These are phyloP conservation scores for Nasonovia ribisnigri DNA, from an alignment of 2,888 invertebrate species.

Conservation along the genomic window DNA sequence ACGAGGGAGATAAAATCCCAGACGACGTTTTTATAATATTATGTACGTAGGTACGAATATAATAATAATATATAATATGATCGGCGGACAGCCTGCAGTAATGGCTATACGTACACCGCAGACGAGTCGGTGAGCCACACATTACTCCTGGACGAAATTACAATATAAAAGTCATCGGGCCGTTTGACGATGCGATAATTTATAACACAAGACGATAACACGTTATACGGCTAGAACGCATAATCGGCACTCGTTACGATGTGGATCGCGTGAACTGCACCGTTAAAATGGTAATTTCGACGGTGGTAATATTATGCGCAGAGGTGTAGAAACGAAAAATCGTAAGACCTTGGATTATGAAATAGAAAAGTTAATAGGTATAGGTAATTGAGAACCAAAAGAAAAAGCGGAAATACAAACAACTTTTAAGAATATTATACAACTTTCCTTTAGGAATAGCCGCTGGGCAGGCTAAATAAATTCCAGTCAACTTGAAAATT, in stretches of 20 bases:
- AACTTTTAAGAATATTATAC: background rate
- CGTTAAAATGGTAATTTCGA: background rate
- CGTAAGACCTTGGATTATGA: background rate
- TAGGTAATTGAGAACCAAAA: background rate
- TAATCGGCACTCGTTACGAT: background rate
- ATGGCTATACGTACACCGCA: background rate
- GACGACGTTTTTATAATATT: slow-evolving; percentile 26
- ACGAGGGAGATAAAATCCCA: slow-evolving; percentile 30
- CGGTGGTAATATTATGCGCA: background rate
- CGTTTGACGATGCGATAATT: slow-evolving; percentile 1
- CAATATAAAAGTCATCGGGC: slow-evolving; percentile 27
- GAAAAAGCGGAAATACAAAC: slow-evolving; percentile 29
- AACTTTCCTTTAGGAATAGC: background rate
- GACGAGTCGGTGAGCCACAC: background rate
- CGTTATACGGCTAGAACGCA: background rate
- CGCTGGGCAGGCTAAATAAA: background rate
- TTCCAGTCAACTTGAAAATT: slow-evolving; percentile 20
- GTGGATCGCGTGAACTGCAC: background rate
- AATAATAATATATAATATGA: background rate
- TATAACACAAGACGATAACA: background rate
- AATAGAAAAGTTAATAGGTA: background rate
- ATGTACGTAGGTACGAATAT: background rate
- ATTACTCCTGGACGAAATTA: slow-evolving; percentile 15
- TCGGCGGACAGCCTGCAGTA: background rate
- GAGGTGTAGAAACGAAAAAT: background rate